Evolutionary conservation across 2,113 vertebrate species (phyloP), one percentile per base, ranked within the genome.

Genomic region (Maccullochella peelii): DNA sequence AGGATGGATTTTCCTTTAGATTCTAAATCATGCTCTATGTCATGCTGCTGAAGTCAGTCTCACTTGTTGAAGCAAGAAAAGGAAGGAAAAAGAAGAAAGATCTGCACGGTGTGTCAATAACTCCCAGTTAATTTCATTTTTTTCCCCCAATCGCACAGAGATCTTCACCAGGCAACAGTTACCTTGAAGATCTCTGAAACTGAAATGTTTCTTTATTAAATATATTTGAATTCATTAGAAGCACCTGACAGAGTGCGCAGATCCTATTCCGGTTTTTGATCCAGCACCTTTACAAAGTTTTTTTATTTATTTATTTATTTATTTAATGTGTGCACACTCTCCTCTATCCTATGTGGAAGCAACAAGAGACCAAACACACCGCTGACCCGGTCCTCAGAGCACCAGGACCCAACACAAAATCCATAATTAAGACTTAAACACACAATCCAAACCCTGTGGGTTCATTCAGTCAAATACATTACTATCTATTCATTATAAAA

Each of bases 401-500:
- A 47, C 86, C 79, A 72, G 70, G 75, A 80, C 82, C 82, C 74
- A 15, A 79, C 83, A 77, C 66, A 42, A 78, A 89, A 90, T 69
- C 82, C 77, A 83, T 44, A 75, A 86, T 72, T 74, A 90, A 93
- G 90, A 92, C 89, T 87, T 90, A 91, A 92, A 94, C 72, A 92
- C 80, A 92, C 89, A 88, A 90, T 84, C 87, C 85, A 78, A 90
- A 90, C 89, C 90, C 85, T 30, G 73, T 20, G 72, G 86, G 89
- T 92, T 95, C 86, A 77, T 94, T 95, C 95, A 96, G 95, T 96
- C 95, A 91, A 92, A 94, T 86, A 91, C 90, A 94, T 92, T 86
- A 92, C 88, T 80, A 89, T 84, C 89, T 88, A 89, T 47, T 84
- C 65, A 72, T 78, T 86, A 84, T 85, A 90, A 91, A 94, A 93